phyloP scores from a whole-genome alignment of 2,797 vertebrate genomes.

The Dermochelys coriacea region DNA sequence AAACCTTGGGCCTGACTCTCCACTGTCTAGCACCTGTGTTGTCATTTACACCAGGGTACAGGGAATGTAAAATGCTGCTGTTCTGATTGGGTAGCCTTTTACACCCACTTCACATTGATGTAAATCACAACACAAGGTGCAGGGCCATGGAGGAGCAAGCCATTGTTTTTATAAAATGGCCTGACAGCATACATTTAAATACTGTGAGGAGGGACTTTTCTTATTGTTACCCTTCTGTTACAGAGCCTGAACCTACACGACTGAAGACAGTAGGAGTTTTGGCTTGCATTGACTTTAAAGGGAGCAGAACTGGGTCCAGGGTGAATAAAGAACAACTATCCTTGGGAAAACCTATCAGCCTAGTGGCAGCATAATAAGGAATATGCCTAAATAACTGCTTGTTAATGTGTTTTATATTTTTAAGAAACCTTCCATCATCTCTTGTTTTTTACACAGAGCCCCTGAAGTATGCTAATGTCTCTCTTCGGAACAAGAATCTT shows the following conservation, averaged over 20 bases:
- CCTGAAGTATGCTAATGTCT: background rate
- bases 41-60: background rate
- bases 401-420: background rate
- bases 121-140: background rate
- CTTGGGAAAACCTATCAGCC: background rate
- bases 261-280: background rate
- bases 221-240: background rate
- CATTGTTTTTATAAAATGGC: background rate
- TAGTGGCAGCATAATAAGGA: conserved; percentile 5
- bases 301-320: background rate
- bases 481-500: conserved; percentile 36
- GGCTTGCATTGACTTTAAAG: background rate
- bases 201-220: background rate
- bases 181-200: background rate
- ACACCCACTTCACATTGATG: background rate
- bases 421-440: background rate
- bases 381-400: background rate
- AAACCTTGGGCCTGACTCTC: background rate
- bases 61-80: background rate
- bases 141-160: background rate
- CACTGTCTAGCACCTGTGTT: accelerated
- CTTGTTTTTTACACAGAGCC: background rate
- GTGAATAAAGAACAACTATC: background rate
- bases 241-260: background rate
- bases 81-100: background rate